Evolutionary conservation across 2,888 invertebrate species (phyloP), one percentile per base, ranked within the genome.

Genomic region (Cordylochernes scorpioides): DNA sequence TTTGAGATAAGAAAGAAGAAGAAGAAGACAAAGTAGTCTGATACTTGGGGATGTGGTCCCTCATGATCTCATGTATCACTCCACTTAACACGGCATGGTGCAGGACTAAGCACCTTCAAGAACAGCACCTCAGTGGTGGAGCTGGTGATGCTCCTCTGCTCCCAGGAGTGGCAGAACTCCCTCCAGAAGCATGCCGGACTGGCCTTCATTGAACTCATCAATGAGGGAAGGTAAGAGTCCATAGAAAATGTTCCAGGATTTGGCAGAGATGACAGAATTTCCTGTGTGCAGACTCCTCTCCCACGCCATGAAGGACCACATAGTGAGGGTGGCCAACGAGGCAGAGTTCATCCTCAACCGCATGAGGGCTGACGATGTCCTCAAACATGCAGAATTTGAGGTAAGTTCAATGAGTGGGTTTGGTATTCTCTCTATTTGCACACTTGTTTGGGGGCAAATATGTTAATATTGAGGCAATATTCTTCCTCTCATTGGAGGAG

Each of bases 121-220:
- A 82, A 84, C 49, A 84, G 82, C 48, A 84, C 78, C 27, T 91
- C 88, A 1, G 94, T 94, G 1, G 91, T 99, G 21, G 97, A 99
- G 50, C 61, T 99, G 38, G 97, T 99, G 34, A 99, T 99, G 97
- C 57, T 99, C 48, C 62, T 99, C 31, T 99, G 97, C 57, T 91
- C 91, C 1, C 94, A 97, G 58, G 97, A 99, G 58, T 99, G 97
- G 97, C 97, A 99, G 59, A 99, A 97, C 59, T 94, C 94, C 0
- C 59, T 99, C 28, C 97, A 99, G 57, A 99, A 99, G 58, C 91
- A 99, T 55, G 97, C 97, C 0, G 97, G 97, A 0, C 63, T 99
- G 15, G 94, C 97, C 3, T 99, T 99, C 57, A 99, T 99, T 44
- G 97, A 99, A 55, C 66, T 99, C 25, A 97, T 99, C 46, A 99